Conservation (phyloP, 2,888 invertebrate species). For the Caenorhabditis sinica region DNA sequence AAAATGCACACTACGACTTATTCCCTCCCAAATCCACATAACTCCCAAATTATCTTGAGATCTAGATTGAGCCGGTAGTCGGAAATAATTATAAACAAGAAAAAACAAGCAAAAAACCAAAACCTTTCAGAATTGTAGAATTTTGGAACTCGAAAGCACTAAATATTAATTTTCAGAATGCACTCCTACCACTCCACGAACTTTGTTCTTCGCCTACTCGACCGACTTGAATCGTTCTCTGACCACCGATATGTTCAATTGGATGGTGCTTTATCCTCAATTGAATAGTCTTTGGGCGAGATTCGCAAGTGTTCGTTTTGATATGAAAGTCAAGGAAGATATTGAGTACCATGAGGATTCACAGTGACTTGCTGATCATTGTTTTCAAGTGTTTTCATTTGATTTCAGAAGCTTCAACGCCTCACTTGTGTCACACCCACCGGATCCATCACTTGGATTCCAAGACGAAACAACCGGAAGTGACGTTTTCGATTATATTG, state of each 20-base stretch:
- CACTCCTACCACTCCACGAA: background rate
- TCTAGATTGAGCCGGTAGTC: too few relatives aligned
- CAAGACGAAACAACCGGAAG: background rate
- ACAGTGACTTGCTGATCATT: background rate
- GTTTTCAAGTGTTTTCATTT: too few relatives aligned
- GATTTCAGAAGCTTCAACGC: background rate
- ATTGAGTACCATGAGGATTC: background rate
- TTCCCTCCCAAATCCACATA: too few relatives aligned
- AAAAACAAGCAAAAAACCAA: too few relatives aligned
- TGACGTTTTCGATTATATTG: background rate
- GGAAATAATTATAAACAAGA: too few relatives aligned
- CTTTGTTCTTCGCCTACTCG: background rate
- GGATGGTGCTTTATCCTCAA: background rate
- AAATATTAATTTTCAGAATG: background rate
- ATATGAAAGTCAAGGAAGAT: background rate
- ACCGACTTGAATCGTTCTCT: slow-evolving; percentile 9
- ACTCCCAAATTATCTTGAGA: too few relatives aligned
- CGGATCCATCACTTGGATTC: background rate
- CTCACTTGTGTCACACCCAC: background rate
- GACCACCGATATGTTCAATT: background rate
- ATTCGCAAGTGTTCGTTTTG: slow-evolving; percentile 4
- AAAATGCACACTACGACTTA: too few relatives aligned
- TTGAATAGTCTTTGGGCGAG: background rate
- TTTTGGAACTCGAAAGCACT: too few relatives aligned
- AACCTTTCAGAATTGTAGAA: too few relatives aligned